Percentiles rank a stretch among this genome's conserved stretches.
Conservation (phyloP, 2,113 vertebrate genomes). For the Calidris pygmaea region DNA sequence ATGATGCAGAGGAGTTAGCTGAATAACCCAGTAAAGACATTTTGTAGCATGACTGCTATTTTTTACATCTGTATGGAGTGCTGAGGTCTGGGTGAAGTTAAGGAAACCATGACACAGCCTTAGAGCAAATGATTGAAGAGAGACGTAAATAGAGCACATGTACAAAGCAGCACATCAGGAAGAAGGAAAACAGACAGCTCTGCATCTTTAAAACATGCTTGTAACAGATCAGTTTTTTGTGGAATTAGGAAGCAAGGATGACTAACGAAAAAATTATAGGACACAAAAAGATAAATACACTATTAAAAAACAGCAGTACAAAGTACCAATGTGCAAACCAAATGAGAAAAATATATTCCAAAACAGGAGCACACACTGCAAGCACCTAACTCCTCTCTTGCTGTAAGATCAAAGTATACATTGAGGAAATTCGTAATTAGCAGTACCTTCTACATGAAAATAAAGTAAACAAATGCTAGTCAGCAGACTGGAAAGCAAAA, state of each 20-base stretch:
- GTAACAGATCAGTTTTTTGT: background rate
- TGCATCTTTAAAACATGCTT: background rate
- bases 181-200: background rate
- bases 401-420: background rate
- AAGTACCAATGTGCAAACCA: background rate
- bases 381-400: background rate
- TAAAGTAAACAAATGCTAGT: background rate
- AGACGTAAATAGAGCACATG: background rate
- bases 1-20: background rate
- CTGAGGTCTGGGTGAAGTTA: background rate
- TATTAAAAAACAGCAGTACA: background rate
- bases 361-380: background rate
- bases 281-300: background rate
- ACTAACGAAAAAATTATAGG: background rate
- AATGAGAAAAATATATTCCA: background rate
- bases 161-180: background rate
- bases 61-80: background rate
- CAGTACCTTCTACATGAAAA: background rate
- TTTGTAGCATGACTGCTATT: background rate
- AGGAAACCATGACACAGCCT: background rate
- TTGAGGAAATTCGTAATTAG: background rate
- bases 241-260: background rate
- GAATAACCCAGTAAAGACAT: background rate
- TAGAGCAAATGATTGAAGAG: background rate
- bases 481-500: background rate